phyloP scores from a whole-genome alignment of 1,140 invertebrate genomes.

The Aphaenogaster rudis region DNA sequence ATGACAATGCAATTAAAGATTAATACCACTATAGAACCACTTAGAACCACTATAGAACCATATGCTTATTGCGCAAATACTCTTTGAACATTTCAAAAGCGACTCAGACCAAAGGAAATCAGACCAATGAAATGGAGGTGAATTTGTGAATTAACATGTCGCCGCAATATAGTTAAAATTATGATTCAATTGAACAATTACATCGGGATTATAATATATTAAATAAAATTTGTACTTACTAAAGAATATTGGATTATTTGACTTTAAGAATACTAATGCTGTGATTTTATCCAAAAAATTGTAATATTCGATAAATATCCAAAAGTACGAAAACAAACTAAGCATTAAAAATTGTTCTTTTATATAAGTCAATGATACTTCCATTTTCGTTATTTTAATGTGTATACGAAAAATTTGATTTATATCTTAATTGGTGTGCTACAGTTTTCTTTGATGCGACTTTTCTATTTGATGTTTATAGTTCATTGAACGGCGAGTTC shows the following conservation, averaged over 20 bases:
- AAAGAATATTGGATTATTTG: background rate
- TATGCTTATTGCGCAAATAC: slow-evolving; percentile 33
- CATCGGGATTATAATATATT: background rate
- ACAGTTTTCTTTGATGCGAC: background rate
- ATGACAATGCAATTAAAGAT: slow-evolving; percentile 69
- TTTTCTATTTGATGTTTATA: background rate
- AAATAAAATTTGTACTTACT: background rate
- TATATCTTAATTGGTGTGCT: background rate
- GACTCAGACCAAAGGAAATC: background rate
- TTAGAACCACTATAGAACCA: slow-evolving; percentile 15
- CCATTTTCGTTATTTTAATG: background rate
- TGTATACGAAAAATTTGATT: background rate
- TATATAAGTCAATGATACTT: background rate
- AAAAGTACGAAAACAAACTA: background rate
- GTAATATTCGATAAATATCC: background rate
- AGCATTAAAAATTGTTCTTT: background rate
- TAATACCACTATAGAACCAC: slow-evolving; percentile 58
- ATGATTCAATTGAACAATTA: background rate
- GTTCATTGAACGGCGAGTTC: slow-evolving; percentile 5
- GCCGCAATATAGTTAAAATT: background rate
- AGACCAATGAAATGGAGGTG: slow-evolving; percentile 11
- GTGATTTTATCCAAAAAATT: background rate
- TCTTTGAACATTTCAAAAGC: slow-evolving; percentile 22
- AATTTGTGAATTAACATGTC: slow-evolving; percentile 38
- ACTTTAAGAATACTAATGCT: background rate